Evolutionary conservation across 2,888 invertebrate genomes (phyloP).

Genomic region (Heterodera filipjevi): DNA sequence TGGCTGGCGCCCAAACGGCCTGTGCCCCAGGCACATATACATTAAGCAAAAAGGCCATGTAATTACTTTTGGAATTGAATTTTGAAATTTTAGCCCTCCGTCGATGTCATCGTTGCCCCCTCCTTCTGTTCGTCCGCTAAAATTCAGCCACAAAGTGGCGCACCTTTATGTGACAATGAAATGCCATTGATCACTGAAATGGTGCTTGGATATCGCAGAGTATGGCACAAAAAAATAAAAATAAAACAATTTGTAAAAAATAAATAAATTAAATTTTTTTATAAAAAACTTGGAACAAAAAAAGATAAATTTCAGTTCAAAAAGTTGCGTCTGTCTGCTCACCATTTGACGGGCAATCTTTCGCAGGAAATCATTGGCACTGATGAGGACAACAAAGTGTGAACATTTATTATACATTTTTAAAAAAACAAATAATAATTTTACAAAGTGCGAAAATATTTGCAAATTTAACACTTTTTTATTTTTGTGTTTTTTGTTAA

Average conservation of each 20-base stretch:
- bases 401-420: not conserved
- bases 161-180: not conserved
- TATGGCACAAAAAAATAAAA: not conserved
- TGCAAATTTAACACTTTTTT: not conserved
- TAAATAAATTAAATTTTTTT: not conserved
- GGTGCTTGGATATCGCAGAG: slow-evolving; percentile 26
- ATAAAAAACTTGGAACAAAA: no score
- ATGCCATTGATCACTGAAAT: slow-evolving; percentile 31
- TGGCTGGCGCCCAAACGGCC: no score
- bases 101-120: no score
- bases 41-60: no score
- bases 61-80: not conserved
- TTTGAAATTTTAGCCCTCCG: not conserved
- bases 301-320: slow-evolving; percentile 25
- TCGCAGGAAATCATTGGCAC: not conserved
- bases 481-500: not conserved
- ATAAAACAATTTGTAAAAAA: not conserved
- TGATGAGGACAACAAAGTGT: not conserved
- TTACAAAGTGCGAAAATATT: slow-evolving; percentile 3
- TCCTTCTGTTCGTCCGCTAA: not conserved
- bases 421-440: not conserved
- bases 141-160: not conserved
- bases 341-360: not conserved
- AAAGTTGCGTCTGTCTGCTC: not conserved
- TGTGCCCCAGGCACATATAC: no score